Conservation (phyloP, 2,797 vertebrate genomes). For the Darevskia nairensis region DNA sequence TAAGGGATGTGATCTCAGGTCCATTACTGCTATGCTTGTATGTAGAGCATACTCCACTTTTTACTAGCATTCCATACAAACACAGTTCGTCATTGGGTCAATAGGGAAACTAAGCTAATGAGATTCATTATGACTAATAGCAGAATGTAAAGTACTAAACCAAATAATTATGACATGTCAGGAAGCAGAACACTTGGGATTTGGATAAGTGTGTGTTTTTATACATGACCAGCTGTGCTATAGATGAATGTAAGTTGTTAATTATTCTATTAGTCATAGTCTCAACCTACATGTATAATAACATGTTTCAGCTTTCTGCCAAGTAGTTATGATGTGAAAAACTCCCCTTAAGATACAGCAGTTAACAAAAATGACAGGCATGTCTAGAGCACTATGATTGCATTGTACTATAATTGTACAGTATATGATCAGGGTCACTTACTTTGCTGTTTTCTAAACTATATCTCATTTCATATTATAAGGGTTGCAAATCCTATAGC, state of each 20-base stretch:
- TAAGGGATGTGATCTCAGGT: background rate
- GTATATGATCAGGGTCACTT: background rate
- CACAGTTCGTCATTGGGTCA: background rate
- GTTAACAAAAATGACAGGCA: background rate
- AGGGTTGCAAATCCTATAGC: background rate
- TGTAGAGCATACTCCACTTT: background rate
- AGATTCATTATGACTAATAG: conserved; percentile 62
- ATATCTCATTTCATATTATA: background rate
- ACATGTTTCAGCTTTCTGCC: background rate
- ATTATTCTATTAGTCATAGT: conserved; percentile 13
- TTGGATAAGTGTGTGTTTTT: conserved; percentile 18
- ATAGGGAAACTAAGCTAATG: conserved; percentile 36
- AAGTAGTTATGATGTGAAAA: background rate
- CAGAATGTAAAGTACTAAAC: conserved; percentile 70
- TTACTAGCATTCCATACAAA: conserved; percentile 15
- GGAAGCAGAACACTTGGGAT: conserved; percentile 72
- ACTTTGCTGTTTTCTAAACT: conserved; percentile 37
- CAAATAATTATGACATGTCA: conserved; percentile 71
- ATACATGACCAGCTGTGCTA: background rate
- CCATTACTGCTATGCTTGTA: background rate
- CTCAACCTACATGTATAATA: background rate
- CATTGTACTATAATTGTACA: too few species aligned
- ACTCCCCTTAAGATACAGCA: conserved; percentile 15
- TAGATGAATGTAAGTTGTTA: conserved; percentile 33
- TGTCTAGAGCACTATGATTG: background rate